A percentile compares a stretch with the other conserved stretches of the same genome.
These are phyloP conservation scores for Syncerus caffer DNA, from an alignment of 2,797 vertebrate species.

Conservation along the genomic window DNA sequence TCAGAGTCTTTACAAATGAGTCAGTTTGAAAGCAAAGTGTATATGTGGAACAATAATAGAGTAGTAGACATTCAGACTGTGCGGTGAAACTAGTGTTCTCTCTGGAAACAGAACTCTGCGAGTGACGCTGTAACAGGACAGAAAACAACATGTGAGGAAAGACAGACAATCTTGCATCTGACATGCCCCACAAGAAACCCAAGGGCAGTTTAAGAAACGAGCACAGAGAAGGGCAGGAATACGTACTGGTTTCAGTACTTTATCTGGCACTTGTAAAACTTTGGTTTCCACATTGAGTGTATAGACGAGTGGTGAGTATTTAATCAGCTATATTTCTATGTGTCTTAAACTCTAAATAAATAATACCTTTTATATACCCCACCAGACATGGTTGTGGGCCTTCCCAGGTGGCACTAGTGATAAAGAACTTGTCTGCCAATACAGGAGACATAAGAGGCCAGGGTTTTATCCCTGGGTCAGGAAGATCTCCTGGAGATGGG, in stretches of 20 bases:
- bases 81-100: background rate
- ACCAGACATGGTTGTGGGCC: background rate
- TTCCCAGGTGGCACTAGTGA: background rate
- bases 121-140: background rate
- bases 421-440: background rate
- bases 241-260: background rate
- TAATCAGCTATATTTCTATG: background rate
- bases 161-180: background rate
- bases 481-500: background rate
- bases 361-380: background rate
- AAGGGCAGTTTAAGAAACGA: background rate
- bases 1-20: background rate
- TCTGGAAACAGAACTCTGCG: background rate
- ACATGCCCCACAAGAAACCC: background rate
- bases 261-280: background rate
- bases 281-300: background rate
- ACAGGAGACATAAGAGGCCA: background rate
- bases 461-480: background rate
- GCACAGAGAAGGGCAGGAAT: background rate
- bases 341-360: background rate
- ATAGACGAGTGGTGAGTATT: background rate
- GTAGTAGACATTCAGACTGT: background rate
- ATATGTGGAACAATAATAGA: background rate
- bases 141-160: background rate
- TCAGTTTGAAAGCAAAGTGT: background rate